These are phyloP conservation scores for Drosophila siamana DNA, from an alignment of 2,888 invertebrate genomes.

Conservation along the genomic window DNA sequence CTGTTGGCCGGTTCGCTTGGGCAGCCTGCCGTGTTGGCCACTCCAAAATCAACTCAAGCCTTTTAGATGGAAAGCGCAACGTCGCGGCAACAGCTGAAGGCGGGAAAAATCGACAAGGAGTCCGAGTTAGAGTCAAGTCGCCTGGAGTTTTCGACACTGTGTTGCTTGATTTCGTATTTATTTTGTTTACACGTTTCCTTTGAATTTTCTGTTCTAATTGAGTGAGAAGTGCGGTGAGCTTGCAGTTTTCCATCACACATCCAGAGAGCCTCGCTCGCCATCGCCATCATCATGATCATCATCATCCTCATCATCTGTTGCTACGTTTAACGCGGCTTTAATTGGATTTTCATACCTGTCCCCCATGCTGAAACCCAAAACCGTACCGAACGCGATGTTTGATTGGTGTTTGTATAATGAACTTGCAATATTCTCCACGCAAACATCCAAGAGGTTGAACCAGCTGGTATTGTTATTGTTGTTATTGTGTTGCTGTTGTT, in stretches of 20 bases:
- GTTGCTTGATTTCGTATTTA: conserved; percentile 68
- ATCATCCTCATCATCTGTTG: conserved; percentile 57
- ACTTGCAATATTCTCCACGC: conserved; percentile 74
- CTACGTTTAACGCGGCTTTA: conserved; percentile 69
- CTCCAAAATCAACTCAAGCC: conserved; percentile 74
- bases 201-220: conserved; percentile 82
- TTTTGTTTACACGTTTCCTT: conserved; percentile 78
- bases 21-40: conserved; percentile 60
- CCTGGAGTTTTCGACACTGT: conserved; percentile 20
- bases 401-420: conserved; percentile 81
- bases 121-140: conserved; percentile 19
- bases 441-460: conserved; percentile 20
- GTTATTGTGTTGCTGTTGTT: conserved; percentile 34
- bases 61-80: conserved; percentile 72
- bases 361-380: conserved; percentile 20
- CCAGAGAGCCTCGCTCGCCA: conserved; percentile 15
- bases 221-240: conserved; percentile 75
- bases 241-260: conserved; percentile 71
- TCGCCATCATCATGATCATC: conserved; percentile 31
- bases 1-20: conserved; percentile 51
- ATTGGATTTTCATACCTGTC: conserved; percentile 80
- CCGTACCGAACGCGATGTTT: conserved; percentile 51
- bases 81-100: conserved; percentile 13
- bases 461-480: conserved; percentile 63
- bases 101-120: conserved; percentile 65